A percentile compares a stretch with the other conserved stretches of the same genome.
Evolutionary conservation across 2,797 vertebrate genomes (phyloP).

Genomic region (Microtus californicus): DNA sequence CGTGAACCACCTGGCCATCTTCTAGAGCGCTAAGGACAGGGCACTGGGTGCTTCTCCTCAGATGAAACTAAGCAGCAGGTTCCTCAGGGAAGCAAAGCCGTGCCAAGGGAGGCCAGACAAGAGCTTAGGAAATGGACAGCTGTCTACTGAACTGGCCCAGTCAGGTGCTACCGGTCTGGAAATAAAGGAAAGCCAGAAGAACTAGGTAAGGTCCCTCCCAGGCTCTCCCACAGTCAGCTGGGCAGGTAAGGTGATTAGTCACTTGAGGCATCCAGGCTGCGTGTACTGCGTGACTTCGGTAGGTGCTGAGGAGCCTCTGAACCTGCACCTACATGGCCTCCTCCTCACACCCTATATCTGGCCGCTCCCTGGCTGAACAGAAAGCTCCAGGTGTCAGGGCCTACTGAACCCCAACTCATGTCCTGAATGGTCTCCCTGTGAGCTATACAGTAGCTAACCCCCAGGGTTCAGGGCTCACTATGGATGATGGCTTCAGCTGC

Average conservation of each 20-base stretch:
- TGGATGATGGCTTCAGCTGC: not conserved
- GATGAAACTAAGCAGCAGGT: not conserved
- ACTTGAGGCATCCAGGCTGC: slow-evolving; percentile 2
- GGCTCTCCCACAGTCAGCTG: slow-evolving; percentile 44
- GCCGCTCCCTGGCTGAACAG: slow-evolving; percentile 36
- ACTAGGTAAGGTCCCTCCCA: not conserved
- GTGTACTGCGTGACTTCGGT: slow-evolving; percentile 69
- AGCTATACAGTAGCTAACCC: not conserved
- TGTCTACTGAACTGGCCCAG: not conserved
- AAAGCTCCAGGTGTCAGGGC: not conserved
- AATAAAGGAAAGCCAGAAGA: slow-evolving; percentile 38
- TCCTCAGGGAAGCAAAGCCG: not conserved
- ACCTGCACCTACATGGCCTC: not conserved
- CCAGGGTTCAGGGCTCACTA: not conserved
- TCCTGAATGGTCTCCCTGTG: not conserved
- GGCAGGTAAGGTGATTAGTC: slow-evolving; percentile 40
- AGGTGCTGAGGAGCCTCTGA: not conserved
- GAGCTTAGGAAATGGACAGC: slow-evolving; percentile 24
- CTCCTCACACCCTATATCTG: not conserved
- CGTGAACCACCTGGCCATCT: not conserved
- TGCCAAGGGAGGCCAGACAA: not conserved
- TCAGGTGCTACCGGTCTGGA: not conserved
- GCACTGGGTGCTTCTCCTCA: not conserved
- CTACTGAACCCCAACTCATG: no score
- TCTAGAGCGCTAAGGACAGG: not conserved